Base-by-base conservation (phyloP, 1,140 invertebrate genomes). In the Drosophila guanche region DNA sequence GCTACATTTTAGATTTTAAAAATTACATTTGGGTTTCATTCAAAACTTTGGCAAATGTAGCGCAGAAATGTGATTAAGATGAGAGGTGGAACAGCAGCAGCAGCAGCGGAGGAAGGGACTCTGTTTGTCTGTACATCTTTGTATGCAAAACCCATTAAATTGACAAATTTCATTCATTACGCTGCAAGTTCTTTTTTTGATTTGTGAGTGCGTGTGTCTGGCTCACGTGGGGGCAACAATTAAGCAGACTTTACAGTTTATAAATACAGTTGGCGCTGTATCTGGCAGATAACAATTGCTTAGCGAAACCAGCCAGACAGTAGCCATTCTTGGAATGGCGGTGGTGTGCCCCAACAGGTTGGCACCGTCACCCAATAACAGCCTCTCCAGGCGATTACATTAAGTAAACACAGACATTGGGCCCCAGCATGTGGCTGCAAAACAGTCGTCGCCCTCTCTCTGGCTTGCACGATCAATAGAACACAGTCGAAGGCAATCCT, bases 111-210 rank as follows among this genome's bases (percentile, higher is more conserved):
- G 16, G 16, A 20, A 20, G 16, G 16, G 16, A 20, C 16, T 20
- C 16, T 20, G 16, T 20, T 1, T 20, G 16, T 20, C 16, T 20
- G 16, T 55, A 42, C 47, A 63, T 57, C 25, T 59, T 51, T 53
- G 52, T 50, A 60, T 67, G 42, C 68, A 43, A 60, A 43, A 57
- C 47, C 51, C 77, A 86, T 85, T 86, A 85, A 80, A 71, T 81
- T 86, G 80, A 85, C 80, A 86, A 85, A 85, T 85, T 81, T 85
- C 80, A 85, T 85, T 85, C 80, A 86, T 88, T 86, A 59, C 46
- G 79, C 57, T 55, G 52, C 41, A 52, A 61, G 37, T 72, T 67
- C 59, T 54, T 43, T 54, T 43, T 77, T 68, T 75, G 74, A 76
- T 81, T 75, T 72, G 29, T 75, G 75, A 47, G 54, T 62, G 69